Base-by-base conservation (phyloP, 1,140 invertebrate genomes). In the Dendrolimus punctatus region DNA sequence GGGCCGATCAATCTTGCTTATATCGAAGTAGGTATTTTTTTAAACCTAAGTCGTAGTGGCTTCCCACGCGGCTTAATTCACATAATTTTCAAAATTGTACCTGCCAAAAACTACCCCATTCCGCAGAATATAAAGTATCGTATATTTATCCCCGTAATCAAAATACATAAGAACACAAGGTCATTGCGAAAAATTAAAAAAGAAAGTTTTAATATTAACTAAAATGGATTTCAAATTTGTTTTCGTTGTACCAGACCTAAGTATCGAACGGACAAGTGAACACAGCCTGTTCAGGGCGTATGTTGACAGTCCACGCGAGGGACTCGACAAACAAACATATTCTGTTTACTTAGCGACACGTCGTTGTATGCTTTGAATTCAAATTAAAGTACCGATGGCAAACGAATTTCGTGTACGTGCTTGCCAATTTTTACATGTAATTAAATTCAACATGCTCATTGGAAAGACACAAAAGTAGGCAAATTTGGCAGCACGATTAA, bases 281-380 rank as follows among this genome's bases (percentile, higher is more conserved):
- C 48, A 45, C 42, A 48, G 54, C 42, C 59, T 55, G 49, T 64
- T 60, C 36, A 39, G 44, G n/a, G 60, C 53, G 52, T 50, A 51
- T 70, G 68, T 72, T 69, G 62, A 76, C 72, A 69, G 53, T 67
- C 55, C 61, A 55, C 61, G 68, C 50, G 42, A 60, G 57, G 60
- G 59, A 55, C 54, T 64, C 60, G 46, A 62, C 69, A 73, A 71
- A 76, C 76, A 80, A 81, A 76, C 71, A 73, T 57, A 62, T 64
- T 65, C 66, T 73, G 68, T 73, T 81, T 72, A 77, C 73, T 76
- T 74, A 68, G 67, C 71, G 66, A 74, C 77, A 72, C 73, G 68
- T 70, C 66, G 56, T 55, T 69, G 68, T 76, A 64, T 73, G 76
- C 71, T 70, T 70, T 70, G 75, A 82, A 82, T 80, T 74, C 68